phyloP scores from a whole-genome alignment of 2,888 invertebrate genomes.

The Mycogona germanica region DNA sequence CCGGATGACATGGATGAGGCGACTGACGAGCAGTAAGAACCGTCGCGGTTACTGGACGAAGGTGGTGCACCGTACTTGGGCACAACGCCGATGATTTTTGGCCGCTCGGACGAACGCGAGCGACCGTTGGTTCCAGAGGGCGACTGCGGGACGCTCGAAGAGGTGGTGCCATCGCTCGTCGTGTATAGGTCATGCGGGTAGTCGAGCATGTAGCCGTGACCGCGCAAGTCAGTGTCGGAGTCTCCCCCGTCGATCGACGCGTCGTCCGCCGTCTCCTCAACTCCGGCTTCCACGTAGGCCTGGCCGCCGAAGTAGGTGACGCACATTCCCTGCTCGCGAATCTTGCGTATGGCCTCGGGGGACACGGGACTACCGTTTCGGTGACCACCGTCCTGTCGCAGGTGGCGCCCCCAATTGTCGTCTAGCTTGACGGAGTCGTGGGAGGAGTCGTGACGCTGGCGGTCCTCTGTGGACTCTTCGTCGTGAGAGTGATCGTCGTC shows the following conservation, averaged over 20 bases:
- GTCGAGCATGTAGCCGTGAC: slow-evolving; percentile 3
- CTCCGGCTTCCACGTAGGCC: slow-evolving; percentile 50
- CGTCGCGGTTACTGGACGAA: neutral
- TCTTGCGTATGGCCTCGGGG: slow-evolving; percentile 66
- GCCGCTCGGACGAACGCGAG: slow-evolving; percentile 9
- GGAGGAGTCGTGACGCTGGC: too few species aligned
- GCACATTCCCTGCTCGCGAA: slow-evolving; percentile 76
- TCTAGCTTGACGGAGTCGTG: too few species aligned
- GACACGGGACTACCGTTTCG: slow-evolving; percentile 29
- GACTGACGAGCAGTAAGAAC: too few species aligned
- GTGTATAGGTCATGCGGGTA: neutral
- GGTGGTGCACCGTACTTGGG: slow-evolving; percentile 9
- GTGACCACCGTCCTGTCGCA: slow-evolving; percentile 6
- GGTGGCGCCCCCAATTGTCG: slow-evolving; percentile 5
- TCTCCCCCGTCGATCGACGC: neutral
- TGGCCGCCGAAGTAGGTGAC: slow-evolving; percentile 80
- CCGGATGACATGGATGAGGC: neutral
- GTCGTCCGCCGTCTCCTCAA: slow-evolving; percentile 1
- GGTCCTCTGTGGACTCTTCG: too few species aligned
- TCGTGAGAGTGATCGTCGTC: neutral
- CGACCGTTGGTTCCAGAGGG: neutral
- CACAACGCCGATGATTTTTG: slow-evolving; percentile 15
- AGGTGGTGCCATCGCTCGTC: neutral
- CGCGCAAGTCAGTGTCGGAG: neutral
- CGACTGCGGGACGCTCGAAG: neutral